Evolutionary conservation across 2,113 vertebrate genomes (phyloP), one percentile per base, ranked within the genome.

Genomic region (Gadus chalcogrammus): DNA sequence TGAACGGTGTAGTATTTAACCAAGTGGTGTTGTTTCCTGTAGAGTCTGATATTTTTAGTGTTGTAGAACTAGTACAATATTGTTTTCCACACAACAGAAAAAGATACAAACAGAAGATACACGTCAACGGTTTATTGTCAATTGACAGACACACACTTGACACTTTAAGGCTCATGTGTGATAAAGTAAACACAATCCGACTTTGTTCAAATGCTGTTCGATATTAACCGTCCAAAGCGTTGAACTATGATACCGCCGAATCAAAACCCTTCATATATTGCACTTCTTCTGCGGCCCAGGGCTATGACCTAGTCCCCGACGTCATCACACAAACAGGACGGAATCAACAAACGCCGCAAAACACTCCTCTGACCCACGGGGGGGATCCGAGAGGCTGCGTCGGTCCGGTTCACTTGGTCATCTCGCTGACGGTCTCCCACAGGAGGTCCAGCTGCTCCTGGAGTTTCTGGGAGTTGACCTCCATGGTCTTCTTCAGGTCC

Each of bases 351-450:
- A 48, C 12, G 4, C 31, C 12, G 42, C 42, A 13, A 48, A 42
- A 48, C 1, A 11, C 42, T 48, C 1, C 42, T 48, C 7, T 6
- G 42, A 48, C 6, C 42, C 42, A 48, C 9, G 2, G 42, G 42
- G 42, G 42, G 42, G 11, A 17, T 9, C 55, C 17, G 55, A 58
- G 55, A n/a, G 4, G 15, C 55, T 58, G 55, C 55, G 3, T 17
- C 3, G 7, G 55, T 56, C 55, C 1, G 4, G 55, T 13, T 77
- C 79, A 88, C 79, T 89, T 85, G 60, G 17, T 64, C 58, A 61
- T 68, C 78, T 87, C 74, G 0, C 55, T 69, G 72, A 88, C 87
- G 15, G 79, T 67, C 16, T 79, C 65, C 90, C 86, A 90, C 24
- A 86, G 70, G 2, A 73, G n/a, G 0, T 28, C 13, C 16, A 87